A percentile compares a stretch with the other conserved stretches of the same genome.
Evolutionary conservation across 2,888 invertebrate genomes (phyloP).

Genomic region (Branchellion lobata): DNA sequence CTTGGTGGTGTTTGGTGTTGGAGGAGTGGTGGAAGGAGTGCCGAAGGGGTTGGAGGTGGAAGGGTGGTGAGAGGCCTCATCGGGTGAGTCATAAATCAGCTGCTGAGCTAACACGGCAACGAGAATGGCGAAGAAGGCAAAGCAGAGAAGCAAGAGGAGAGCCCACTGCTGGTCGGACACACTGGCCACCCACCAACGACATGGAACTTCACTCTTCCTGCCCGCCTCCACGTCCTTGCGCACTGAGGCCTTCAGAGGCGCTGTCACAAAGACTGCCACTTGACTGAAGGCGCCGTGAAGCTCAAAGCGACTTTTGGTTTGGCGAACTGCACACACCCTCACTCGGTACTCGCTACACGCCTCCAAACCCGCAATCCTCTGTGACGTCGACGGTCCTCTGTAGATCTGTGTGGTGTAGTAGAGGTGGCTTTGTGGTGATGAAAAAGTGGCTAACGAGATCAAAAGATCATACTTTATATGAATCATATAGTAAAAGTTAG

Average conservation of each 20-base stretch:
- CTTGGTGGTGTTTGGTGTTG: not conserved
- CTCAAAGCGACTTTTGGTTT: slow-evolving; percentile 62
- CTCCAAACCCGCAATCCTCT: slow-evolving; percentile 70
- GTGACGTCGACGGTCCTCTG: slow-evolving; percentile 62
- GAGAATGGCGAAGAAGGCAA: slow-evolving; percentile 69
- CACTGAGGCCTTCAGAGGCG: slow-evolving; percentile 49
- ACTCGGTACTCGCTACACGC: slow-evolving; percentile 75
- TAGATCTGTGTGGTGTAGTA: slow-evolving; percentile 61
- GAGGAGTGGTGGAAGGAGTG: not conserved
- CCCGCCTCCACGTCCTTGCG: slow-evolving; percentile 31
- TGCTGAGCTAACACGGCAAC: slow-evolving; percentile 69
- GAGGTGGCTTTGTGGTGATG: not conserved
- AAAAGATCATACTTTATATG: too few species aligned
- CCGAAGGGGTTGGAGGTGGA: not conserved
- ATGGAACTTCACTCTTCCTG: not conserved
- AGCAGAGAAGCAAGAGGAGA: slow-evolving; percentile 68
- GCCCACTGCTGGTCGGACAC: slow-evolving; percentile 70
- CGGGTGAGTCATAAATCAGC: slow-evolving; percentile 49
- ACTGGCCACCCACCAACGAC: too few species aligned
- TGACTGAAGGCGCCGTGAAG: slow-evolving; percentile 63
- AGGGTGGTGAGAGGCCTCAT: not conserved
- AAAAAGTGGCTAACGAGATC: not conserved
- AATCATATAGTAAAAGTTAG: not conserved
- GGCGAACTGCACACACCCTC: slow-evolving; percentile 75
- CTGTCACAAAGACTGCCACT: slow-evolving; percentile 68